Percentiles rank a stretch among this genome's conserved stretches.
Conservation (phyloP, 2,113 vertebrate genomes). For the Raja brachyura region DNA sequence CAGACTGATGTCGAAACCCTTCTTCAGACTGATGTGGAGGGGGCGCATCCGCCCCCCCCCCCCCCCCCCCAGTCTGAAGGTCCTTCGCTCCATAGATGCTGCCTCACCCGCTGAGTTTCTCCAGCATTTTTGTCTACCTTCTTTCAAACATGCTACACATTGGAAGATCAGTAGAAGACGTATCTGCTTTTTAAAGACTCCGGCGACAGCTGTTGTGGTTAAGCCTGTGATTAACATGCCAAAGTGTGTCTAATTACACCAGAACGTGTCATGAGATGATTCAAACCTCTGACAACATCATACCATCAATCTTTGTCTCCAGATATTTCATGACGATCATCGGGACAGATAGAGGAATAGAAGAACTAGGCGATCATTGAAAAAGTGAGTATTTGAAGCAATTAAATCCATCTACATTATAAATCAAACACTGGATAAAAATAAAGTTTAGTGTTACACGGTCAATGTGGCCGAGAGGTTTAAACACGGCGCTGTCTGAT, state of each 20-base stretch:
- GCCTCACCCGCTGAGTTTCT: no score
- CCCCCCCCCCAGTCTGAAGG: no score
- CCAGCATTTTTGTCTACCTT: no score
- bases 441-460: background rate
- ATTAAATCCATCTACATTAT: background rate
- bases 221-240: background rate
- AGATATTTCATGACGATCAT: background rate
- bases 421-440: slow-evolving; percentile 11
- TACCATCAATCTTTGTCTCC: background rate
- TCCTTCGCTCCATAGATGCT: no score
- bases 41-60: no score
- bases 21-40: no score
- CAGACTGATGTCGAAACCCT: no score
- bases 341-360: background rate
- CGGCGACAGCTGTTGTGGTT: background rate
- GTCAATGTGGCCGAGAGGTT: background rate
- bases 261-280: background rate
- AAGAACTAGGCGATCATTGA: background rate
- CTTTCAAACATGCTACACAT: background rate
- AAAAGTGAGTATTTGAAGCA: slow-evolving; percentile 3
- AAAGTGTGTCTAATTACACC: background rate
- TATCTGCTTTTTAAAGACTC: background rate
- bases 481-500: background rate
- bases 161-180: background rate
- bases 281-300: background rate